Evolutionary conservation across 2,797 vertebrate species (phyloP), one percentile per base, ranked within the genome.

Genomic region (Lepus oiostolus): DNA sequence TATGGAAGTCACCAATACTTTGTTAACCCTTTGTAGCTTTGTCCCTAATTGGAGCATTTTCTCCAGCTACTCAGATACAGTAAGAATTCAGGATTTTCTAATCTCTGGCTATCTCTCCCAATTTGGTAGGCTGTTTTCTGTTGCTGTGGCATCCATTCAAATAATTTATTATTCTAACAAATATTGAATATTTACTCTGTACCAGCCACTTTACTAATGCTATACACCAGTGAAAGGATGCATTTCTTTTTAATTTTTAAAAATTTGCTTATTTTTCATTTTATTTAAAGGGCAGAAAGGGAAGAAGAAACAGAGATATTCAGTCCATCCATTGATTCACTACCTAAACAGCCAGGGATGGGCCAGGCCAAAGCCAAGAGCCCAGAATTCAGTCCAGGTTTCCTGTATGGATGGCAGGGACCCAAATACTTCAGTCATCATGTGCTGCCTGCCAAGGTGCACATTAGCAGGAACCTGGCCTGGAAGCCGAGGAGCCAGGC

Each of bases 1-100:
- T 81, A 54, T 12, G 42, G 70, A 83, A 89, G 77, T 90, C 93
- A 85, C 79, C 42, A 24, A 1, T 82, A 35, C 65, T 87, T 58
- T 16, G 7, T 63, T 85, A 90, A 87, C 67, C 52, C 22, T 10
- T 75, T 81, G 17, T 16, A 84, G 82, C 85, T 94, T 68, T 85
- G 30, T 90, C 54, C 42, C 60, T 50, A 72, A 54, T 22, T n/a
- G 54, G 19, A 28, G 54, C 17, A 74, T 91, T 91, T 79, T 52
- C 35, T 84, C n/a, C 47, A 76, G 0, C 67, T 67, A 52, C 88
- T 90, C 35, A 82, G 42, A 35, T 68, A 24, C 30, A 71, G 17
- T 26, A 4, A 79, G 11, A 72, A 52, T 79, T 85, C 35, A 77
- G 19, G 67, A 22, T 24, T 79, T 60, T 32, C 14, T 24, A 71